These are phyloP conservation scores for Chionodraco myersi DNA, from an alignment of 2,113 vertebrate species.

Conservation along the genomic window DNA sequence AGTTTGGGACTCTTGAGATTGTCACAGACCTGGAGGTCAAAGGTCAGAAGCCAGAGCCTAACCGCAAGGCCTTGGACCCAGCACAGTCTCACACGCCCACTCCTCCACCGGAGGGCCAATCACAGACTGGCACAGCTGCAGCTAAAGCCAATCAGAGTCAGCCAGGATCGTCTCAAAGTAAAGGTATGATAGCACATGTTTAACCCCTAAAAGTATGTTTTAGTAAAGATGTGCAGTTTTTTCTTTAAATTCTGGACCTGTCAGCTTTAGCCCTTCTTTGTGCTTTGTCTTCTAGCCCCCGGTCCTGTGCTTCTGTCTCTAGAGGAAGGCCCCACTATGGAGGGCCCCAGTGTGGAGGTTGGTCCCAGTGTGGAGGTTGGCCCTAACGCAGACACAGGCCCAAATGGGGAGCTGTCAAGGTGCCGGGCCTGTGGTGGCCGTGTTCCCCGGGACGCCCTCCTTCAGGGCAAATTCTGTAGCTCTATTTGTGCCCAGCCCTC, in stretches of 20 bases:
- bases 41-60: constrained; percentile 67
- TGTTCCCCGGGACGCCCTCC: constrained; percentile 78
- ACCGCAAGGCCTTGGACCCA: constrained; percentile 65
- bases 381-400: constrained; percentile 39
- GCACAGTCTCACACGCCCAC: constrained; percentile 77
- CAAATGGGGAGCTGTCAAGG: constrained; percentile 73
- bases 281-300: constrained; percentile 45
- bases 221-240: constrained; percentile 21
- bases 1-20: constrained; percentile 96
- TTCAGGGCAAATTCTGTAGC: constrained; percentile 86
- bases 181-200: constrained; percentile 38
- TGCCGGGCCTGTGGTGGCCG: constrained; percentile 78
- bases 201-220: not conserved
- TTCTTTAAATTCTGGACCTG: not conserved
- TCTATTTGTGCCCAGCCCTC: constrained; percentile 82
- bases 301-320: constrained; percentile 68
- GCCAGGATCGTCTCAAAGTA: constrained; percentile 64
- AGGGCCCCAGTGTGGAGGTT: constrained; percentile 65
- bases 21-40: constrained; percentile 92
- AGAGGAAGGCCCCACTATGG: constrained; percentile 65
- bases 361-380: constrained; percentile 71
- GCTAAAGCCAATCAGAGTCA: constrained; percentile 55
- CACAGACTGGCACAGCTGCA: constrained; percentile 46
- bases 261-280: constrained; percentile 2
- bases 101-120: constrained; percentile 78